These are phyloP conservation scores for Heliocidaris erythrogramma DNA, from an alignment of 35 echinoderm and acorn worm species.

Conservation along the genomic window DNA sequence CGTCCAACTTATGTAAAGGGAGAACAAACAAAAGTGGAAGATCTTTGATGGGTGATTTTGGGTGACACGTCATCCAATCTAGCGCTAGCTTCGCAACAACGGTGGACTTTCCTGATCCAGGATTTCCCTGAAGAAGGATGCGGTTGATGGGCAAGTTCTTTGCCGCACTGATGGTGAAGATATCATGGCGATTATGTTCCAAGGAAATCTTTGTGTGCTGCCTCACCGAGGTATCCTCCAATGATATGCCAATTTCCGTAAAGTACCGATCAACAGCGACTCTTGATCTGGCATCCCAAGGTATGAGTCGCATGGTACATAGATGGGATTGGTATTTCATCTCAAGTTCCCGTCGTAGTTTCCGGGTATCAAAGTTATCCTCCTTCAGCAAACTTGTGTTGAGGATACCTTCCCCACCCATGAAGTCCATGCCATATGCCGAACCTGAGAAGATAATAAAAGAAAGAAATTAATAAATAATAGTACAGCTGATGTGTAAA, in stretches of 20 bases:
- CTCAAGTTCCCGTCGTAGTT: slow-evolving; percentile 36
- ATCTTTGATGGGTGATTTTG: slow-evolving; percentile 8
- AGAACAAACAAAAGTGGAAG: slow-evolving; percentile 37
- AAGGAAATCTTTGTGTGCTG: neutral
- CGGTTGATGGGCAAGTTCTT: slow-evolving; percentile 26
- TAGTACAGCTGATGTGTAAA: no score
- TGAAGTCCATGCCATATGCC: neutral
- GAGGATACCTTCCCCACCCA: neutral
- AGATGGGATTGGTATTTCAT: slow-evolving; percentile 22
- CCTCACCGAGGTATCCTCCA: slow-evolving; percentile 17
- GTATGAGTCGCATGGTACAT: neutral
- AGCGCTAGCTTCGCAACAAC: slow-evolving; percentile 27
- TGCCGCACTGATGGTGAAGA: slow-evolving; percentile 25
- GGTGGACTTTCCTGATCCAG: slow-evolving; percentile 23
- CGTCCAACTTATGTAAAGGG: slow-evolving; percentile 22
- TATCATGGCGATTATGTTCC: neutral
- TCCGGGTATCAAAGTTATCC: neutral
- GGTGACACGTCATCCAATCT: slow-evolving; percentile 10
- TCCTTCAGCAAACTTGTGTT: neutral
- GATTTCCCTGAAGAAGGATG: slow-evolving; percentile 3
- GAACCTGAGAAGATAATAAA: neutral
- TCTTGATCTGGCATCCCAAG: slow-evolving; percentile 33
- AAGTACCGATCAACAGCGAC: slow-evolving; percentile 36
- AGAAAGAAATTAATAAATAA: no score
- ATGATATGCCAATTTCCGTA: neutral